Conservation (phyloP, 2,113 vertebrate species). For the Empidonax alnorum region DNA sequence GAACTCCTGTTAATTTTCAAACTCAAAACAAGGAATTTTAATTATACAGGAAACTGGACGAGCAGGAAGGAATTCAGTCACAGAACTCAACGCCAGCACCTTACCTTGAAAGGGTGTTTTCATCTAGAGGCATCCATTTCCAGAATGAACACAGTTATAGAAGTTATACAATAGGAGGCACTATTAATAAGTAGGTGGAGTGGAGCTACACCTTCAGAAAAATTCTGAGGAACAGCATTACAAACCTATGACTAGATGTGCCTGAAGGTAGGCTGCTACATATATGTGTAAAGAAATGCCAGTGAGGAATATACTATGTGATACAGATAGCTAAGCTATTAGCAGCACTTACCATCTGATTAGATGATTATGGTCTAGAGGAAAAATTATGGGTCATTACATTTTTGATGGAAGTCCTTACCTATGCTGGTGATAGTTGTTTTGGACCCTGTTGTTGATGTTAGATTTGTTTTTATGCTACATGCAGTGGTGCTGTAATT, state of each 20-base stretch:
- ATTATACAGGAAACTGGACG: background rate
- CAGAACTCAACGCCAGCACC: background rate
- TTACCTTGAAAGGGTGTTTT: background rate
- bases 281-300: background rate
- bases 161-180: background rate
- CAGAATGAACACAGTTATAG: background rate
- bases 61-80: background rate
- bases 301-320: background rate
- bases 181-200: background rate
- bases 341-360: conserved; percentile 53
- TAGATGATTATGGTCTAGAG: conserved; percentile 48
- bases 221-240: background rate
- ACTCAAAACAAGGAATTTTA: background rate
- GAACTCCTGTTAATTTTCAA: background rate
- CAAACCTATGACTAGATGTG: background rate
- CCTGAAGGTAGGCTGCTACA: background rate
- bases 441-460: conserved; percentile 39
- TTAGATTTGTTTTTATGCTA: background rate
- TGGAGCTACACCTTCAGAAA: background rate
- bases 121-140: background rate
- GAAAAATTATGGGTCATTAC: conserved; percentile 62
- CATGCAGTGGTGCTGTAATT: background rate
- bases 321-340: conserved; percentile 19
- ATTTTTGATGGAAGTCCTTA: conserved; percentile 64
- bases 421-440: background rate